A percentile compares a stretch with the other conserved stretches of the same genome.
Conservation (phyloP, 2,888 invertebrate species). For the Philhelius pedissequus region DNA sequence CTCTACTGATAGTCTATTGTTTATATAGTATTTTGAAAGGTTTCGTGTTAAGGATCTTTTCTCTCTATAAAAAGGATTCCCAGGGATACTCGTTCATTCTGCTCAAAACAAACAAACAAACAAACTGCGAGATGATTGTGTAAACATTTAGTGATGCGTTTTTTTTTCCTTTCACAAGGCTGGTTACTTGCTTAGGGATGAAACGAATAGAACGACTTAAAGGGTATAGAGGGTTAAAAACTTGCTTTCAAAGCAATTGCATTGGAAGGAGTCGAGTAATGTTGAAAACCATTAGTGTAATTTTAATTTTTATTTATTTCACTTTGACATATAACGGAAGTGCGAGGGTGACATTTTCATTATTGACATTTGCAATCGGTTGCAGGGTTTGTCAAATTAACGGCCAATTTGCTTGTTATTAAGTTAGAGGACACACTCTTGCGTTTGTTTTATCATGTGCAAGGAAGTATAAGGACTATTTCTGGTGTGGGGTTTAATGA, state of each 20-base stretch:
- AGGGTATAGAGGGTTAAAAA: conserved; percentile 27
- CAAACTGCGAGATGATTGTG: conserved; percentile 52
- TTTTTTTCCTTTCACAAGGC: conserved; percentile 39
- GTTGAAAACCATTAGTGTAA: conserved; percentile 61
- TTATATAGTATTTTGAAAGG: conserved; percentile 44
- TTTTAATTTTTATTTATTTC: conserved; percentile 65
- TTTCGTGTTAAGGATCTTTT: conserved; percentile 57
- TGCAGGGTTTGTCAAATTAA: conserved; percentile 57
- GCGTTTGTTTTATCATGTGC: conserved; percentile 14
- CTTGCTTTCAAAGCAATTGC: conserved; percentile 39
- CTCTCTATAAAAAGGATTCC: conserved; percentile 39
- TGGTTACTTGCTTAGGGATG: conserved; percentile 18
- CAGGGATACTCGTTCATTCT: conserved; percentile 43
- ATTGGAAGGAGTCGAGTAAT: conserved; percentile 27
- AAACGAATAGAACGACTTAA: not conserved
- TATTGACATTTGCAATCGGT: conserved; percentile 42
- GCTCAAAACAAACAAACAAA: conserved; percentile 51
- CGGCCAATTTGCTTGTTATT: conserved; percentile 60
- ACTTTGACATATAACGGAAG: conserved; percentile 18
- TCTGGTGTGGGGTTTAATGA: conserved; percentile 15
- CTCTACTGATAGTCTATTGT: conserved; percentile 22
- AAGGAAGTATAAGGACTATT: conserved; percentile 29
- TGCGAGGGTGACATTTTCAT: conserved; percentile 24
- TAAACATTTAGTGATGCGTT: conserved; percentile 45
- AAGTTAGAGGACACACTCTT: conserved; percentile 30